Percentiles rank a stretch among this genome's conserved stretches.
Evolutionary conservation across 92 coral and sea anemone genomes (phyloP).

Genomic region (Muricea muricata): DNA sequence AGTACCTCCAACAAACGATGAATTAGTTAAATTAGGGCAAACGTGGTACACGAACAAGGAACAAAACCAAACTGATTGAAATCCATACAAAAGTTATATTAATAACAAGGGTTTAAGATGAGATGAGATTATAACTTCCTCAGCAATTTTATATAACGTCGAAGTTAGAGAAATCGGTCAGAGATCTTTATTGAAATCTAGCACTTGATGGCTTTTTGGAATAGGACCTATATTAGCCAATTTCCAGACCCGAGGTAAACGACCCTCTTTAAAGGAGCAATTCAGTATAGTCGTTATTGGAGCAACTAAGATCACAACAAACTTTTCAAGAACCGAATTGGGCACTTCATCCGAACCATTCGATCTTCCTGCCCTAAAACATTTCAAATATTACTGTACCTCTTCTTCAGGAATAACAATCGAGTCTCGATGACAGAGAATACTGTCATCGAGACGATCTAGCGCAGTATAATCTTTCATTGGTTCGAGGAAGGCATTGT

Average conservation of each 20-base stretch:
- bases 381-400: not conserved
- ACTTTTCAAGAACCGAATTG: not conserved
- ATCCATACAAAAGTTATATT: conserved; percentile 20
- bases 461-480: not conserved
- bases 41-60: conserved; percentile 29
- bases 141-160: conserved; percentile 37
- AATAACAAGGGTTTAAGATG: conserved; percentile 47
- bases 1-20: conserved; percentile 13
- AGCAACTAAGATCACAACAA: not conserved
- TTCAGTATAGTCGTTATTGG: not conserved
- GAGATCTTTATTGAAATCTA: conserved; percentile 44
- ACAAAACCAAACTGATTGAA: not conserved
- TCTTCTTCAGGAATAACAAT: not conserved
- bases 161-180: conserved; percentile 33
- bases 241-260: not conserved
- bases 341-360: not conserved
- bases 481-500: not conserved
- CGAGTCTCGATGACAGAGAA: not conserved
- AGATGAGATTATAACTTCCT: conserved; percentile 39
- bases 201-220: not conserved
- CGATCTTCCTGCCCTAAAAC: not conserved
- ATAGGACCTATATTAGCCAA: not conserved
- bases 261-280: not conserved
- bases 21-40: conserved; percentile 37
- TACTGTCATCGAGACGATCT: not conserved